phyloP scores from a whole-genome alignment of 2,797 vertebrate genomes.

The Catamblyrhynchus diadema region DNA sequence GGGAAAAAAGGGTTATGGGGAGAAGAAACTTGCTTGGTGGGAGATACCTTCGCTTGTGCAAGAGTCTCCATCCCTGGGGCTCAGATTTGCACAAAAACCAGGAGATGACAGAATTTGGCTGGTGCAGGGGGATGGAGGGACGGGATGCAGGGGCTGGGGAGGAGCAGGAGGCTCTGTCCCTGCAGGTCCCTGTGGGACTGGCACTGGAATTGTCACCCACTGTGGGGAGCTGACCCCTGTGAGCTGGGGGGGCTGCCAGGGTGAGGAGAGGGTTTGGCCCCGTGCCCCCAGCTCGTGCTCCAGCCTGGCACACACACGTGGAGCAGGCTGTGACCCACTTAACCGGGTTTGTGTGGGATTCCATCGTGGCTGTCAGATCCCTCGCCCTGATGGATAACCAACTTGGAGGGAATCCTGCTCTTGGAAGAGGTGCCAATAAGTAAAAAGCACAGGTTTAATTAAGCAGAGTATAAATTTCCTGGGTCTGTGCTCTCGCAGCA shows the following conservation, averaged over 20 bases:
- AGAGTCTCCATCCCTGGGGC: neutral
- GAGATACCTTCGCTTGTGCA: neutral
- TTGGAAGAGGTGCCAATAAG: neutral
- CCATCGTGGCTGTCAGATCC: neutral
- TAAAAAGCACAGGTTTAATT: constrained; percentile 6
- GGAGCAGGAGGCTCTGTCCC: neutral
- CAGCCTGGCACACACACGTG: neutral
- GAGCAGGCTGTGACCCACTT: constrained; percentile 49
- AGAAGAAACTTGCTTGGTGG: accelerated
- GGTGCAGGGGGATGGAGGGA: neutral
- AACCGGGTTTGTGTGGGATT: neutral
- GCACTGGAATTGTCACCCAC: neutral
- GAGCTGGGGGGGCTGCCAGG: neutral
- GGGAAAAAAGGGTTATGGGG: neutral
- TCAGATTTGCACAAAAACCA: too few relatives aligned
- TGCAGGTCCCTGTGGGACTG: neutral
- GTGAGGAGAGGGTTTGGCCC: neutral
- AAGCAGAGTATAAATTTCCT: neutral
- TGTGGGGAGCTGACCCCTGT: too few relatives aligned
- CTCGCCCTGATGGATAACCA: neutral
- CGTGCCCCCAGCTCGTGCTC: too few relatives aligned
- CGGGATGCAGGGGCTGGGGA: accelerated
- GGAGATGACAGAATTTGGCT: neutral
- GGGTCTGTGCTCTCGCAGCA: neutral
- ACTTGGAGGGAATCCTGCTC: neutral